Evolutionary conservation across 2,113 vertebrate genomes (phyloP).

Genomic region (Sclerurus mexicanus): DNA sequence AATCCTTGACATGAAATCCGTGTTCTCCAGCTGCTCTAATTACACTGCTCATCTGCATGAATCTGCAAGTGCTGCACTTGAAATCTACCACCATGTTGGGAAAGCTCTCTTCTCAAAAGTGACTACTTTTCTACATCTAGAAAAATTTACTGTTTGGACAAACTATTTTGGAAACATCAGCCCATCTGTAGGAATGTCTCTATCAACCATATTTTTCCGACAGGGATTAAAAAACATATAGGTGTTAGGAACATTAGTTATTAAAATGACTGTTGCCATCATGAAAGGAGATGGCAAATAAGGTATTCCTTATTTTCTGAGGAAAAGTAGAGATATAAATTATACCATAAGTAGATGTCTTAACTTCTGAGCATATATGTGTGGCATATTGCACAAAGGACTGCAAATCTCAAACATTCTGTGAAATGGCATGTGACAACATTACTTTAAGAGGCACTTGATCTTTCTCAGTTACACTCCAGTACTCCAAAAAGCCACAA

Average conservation of each 20-base stretch:
- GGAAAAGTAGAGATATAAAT: not conserved
- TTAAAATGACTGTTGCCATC: not conserved
- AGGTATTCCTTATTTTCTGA: not conserved
- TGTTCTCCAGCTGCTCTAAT: not conserved
- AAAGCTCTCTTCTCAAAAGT: not conserved
- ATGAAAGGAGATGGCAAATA: not conserved
- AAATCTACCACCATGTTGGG: not conserved
- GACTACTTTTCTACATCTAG: not conserved
- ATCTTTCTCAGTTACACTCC: not conserved
- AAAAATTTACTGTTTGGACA: not conserved
- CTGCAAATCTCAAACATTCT: not conserved
- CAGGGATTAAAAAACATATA: not conserved
- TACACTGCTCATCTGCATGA: not conserved
- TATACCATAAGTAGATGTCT: not conserved
- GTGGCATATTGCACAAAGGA: not conserved
- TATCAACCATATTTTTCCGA: not conserved
- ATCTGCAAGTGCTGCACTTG: not conserved
- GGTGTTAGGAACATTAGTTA: not conserved
- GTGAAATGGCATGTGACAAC: not conserved
- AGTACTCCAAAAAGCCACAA: not conserved
- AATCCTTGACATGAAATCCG: not conserved
- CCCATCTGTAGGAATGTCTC: not conserved
- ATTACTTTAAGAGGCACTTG: not conserved
- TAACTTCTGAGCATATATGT: not conserved
- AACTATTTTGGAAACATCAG: not conserved